Evolutionary conservation across 2,888 invertebrate genomes (phyloP).

Genomic region (Tetragonisca angustula): DNA sequence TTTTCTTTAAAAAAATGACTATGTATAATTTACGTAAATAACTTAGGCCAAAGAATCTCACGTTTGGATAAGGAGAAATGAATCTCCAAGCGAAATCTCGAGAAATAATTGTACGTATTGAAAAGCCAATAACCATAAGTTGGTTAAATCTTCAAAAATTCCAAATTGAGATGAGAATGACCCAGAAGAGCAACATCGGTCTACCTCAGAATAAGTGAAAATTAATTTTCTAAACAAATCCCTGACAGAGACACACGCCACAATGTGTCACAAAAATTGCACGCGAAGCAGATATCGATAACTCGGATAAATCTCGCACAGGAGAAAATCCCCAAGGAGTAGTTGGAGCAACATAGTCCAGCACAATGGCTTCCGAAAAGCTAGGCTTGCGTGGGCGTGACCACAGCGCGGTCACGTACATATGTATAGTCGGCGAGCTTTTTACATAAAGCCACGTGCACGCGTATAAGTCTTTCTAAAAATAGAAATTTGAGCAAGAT

Average conservation of each 20-base stretch:
- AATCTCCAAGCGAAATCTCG: background rate
- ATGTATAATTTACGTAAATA: no score
- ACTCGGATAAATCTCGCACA: background rate
- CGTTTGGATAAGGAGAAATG: no score
- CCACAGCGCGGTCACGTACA: conserved; percentile 33
- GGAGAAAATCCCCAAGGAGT: background rate
- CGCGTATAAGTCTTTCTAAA: conserved; percentile 76
- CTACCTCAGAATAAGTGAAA: no score
- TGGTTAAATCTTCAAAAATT: no score
- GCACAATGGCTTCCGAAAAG: conserved; percentile 27
- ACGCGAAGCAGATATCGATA: background rate
- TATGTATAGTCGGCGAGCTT: conserved; percentile 34
- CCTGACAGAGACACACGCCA: no score
- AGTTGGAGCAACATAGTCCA: background rate
- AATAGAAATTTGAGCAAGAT: conserved; percentile 85
- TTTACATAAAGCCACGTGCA: conserved; percentile 68
- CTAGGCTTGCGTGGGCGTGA: conserved; percentile 46
- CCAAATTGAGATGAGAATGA: no score
- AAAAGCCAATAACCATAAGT: no score
- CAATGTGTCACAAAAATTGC: no score
- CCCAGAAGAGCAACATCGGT: no score
- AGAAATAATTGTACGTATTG: no score
- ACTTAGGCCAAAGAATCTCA: no score
- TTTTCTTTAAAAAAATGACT: background rate
- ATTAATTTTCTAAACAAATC: no score